Base-by-base conservation (phyloP, 2,113 vertebrate genomes). In the Aix galericulata region DNA sequence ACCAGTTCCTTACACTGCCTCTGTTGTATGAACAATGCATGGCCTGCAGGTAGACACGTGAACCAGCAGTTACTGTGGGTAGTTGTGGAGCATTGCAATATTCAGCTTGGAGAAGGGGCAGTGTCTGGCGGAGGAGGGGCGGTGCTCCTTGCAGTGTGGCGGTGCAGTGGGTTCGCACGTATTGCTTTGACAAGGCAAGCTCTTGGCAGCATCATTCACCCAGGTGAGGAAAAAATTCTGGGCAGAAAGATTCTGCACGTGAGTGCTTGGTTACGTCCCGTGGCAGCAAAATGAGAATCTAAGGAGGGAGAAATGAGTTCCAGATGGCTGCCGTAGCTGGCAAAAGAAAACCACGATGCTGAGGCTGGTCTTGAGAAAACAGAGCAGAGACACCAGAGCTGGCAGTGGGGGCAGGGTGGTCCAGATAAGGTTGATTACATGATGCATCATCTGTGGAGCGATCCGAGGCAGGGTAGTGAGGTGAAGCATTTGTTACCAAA, bases 361-460 rank as follows among this genome's bases (percentile, higher is more conserved):
- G 82, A 44, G 82, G 48, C 86, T 82, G 86, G 71, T 96, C 88
- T 96, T 96, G 96, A 88, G 84, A 94, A 97, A 97, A 97, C 96
- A 97, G 86, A 17, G 88, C 80, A 84, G 74, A 67, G 92, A 84
- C 92, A 88, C 80, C 86, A 91, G 94, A 96, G 96, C 94, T 95
- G 81, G 83, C 95, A 82, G 71, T 63, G 75, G 94, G 96, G 94
- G 83, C 96, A 90, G 93, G 95, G 96, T 96, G 96, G 96, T 96
- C 93, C 79, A 92, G 97, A 97, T 96, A 96, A 94, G 90, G 89
- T 67, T 91, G 88, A 95, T 97, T 95, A 92, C 88, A 94, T n/a
- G 93, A 96, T 95, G 58, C 59, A 95, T 95, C 96, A 84, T 96
- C 95, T 88, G 38, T 31, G 79, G 82, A 56, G 83, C 77, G 72